Base-by-base conservation (phyloP, 2,888 invertebrate genomes). In the Scotopteryx bipunctaria region DNA sequence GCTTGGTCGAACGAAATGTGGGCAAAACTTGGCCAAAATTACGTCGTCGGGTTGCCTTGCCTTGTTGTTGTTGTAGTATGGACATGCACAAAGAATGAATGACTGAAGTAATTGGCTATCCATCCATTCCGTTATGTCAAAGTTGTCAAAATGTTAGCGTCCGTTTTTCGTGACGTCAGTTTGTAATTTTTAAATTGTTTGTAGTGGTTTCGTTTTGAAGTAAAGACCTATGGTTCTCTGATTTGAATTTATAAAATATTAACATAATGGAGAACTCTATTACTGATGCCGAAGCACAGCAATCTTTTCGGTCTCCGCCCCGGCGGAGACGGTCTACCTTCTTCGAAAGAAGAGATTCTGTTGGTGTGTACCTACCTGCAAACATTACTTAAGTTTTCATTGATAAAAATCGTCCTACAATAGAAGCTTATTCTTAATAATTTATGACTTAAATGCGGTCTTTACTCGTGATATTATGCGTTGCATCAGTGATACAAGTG, bases 281-380 rank as follows among this genome's bases (percentile, higher is more conserved):
- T 2, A 74, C 63, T 46, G 81, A 84, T 57, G 72, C 59, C 41
- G 82, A 81, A 55, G 59, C 54, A 13, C 74, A 82, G 32, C 73
- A 79, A 58, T 70, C 81, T 11, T 78, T 85, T 67, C 72, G 71
- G 9, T 87, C 87, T 8, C 88, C 88, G 25, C 88, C 88, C 9
- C 72, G 81, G 38, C 75, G 88, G 47, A 76, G 88, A 69, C 74
- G 88, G 17, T 89, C 89, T 27, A 88, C 88, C 6, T 89, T 89
- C 57, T 89, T 89, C 59, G 85, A 86, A 63, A 77, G 81, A 59
- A 75, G 88, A 49, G 84, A 87, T 61, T 88, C 88, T 29, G 60
- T 85, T 60, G 79, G 88, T 87, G 51, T 49, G 71, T 47, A 14
- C 9, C 19, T 9, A 15, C 6, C 19, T 9, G 14, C 6, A 33